Conservation (phyloP, 2,113 vertebrate genomes). For the Sminthopsis crassicaudata region DNA sequence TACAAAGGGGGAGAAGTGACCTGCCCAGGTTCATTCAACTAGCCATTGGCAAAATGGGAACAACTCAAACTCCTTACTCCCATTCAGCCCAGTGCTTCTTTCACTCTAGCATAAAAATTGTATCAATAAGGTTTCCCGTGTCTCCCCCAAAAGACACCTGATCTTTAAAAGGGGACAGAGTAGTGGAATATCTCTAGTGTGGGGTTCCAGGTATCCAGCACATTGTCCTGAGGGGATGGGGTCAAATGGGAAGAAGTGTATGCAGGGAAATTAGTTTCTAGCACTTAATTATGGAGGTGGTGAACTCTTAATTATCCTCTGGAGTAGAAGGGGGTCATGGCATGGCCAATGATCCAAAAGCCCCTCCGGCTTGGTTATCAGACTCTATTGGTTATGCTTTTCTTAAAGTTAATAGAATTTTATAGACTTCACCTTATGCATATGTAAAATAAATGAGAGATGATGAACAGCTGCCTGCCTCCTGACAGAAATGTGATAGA, state of each 20-base stretch:
- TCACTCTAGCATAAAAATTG: neutral
- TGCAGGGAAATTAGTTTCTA: neutral
- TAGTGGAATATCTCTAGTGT: neutral
- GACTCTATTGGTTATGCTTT: neutral
- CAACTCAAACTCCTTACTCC: neutral
- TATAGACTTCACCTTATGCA: slow-evolving; percentile 22
- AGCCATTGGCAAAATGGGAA: neutral
- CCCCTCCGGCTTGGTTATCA: neutral
- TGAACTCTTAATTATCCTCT: neutral
- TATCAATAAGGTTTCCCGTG: neutral
- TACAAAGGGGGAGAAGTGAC: neutral
- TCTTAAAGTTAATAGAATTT: slow-evolving; percentile 66
- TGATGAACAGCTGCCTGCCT: neutral
- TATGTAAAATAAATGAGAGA: slow-evolving; percentile 32
- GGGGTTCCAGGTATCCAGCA: neutral
- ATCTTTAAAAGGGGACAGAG: neutral
- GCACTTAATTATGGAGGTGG: neutral
- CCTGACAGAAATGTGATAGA: neutral
- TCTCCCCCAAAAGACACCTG: neutral
- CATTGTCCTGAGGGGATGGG: neutral
- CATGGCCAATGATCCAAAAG: neutral
- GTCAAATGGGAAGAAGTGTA: neutral
- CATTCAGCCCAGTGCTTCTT: neutral
- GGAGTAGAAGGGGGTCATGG: neutral
- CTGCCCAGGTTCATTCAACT: neutral